These are phyloP conservation scores for Patiria pectinifera DNA, from an alignment of 53 echinoderm and acorn worm species.

Conservation along the genomic window DNA sequence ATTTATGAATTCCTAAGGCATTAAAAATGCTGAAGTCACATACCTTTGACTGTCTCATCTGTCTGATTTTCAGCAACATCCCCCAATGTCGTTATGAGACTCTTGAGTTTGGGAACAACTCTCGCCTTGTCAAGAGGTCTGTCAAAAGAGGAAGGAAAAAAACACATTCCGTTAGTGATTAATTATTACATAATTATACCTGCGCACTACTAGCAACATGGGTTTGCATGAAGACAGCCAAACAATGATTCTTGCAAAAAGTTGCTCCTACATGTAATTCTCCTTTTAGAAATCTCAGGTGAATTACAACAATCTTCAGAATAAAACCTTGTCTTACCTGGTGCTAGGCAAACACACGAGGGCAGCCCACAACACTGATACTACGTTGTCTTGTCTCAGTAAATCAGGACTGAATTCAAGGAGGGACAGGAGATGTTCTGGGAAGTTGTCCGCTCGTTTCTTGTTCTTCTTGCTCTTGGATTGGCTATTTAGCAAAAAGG, in stretches of 20 bases:
- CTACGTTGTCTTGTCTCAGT: constrained; percentile 32
- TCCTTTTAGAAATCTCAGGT: too few species aligned
- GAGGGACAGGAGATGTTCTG: constrained; percentile 61
- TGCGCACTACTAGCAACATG: too few species aligned
- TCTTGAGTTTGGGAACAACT: constrained; percentile 24
- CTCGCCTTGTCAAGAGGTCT: constrained; percentile 56
- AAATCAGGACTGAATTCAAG: constrained; percentile 41
- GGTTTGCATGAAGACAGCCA: too few species aligned
- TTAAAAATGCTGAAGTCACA: background rate
- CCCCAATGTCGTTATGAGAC: constrained; percentile 17
- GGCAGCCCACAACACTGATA: constrained; percentile 73
- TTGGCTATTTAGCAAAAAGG: constrained; percentile 8
- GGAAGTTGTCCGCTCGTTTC: constrained; percentile 43
- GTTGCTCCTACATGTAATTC: too few species aligned
- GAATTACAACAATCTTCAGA: too few species aligned
- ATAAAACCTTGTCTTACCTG: constrained; percentile 58
- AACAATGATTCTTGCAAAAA: too few species aligned
- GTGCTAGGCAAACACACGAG: constrained; percentile 74
- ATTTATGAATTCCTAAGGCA: background rate
- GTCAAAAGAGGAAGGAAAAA: background rate
- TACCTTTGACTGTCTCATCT: constrained; percentile 41
- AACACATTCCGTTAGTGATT: background rate
- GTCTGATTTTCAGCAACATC: constrained; percentile 13
- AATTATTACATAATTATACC: too few species aligned
- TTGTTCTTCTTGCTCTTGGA: constrained; percentile 57